Conservation (phyloP, 2,797 vertebrate species). For the Phyllotis vaccarum region DNA sequence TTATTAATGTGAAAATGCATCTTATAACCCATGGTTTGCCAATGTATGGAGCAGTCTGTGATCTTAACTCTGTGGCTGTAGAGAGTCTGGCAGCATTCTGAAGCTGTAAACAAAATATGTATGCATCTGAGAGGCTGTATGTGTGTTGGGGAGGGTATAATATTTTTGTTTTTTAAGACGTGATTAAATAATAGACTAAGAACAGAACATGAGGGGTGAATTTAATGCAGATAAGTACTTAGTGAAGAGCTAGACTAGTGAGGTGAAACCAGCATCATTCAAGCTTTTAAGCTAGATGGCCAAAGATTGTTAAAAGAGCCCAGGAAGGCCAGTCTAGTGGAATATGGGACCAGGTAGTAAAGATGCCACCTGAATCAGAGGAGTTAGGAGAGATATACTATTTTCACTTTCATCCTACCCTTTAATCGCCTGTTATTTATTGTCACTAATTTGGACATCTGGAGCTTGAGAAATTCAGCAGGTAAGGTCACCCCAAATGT, state of each 20-base stretch:
- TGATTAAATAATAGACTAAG: background rate
- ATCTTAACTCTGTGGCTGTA: background rate
- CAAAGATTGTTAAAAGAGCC: background rate
- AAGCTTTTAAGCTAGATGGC: background rate
- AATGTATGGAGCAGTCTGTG: background rate
- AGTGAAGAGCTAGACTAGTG: background rate
- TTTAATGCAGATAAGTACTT: background rate
- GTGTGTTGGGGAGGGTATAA: background rate
- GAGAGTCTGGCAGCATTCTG: background rate
- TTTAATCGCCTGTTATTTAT: background rate
- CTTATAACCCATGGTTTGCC: background rate
- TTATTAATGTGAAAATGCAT: background rate
- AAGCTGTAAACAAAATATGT: background rate
- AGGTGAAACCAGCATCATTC: background rate
- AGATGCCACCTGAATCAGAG: background rate
- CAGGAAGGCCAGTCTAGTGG: background rate
- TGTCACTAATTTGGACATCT: background rate
- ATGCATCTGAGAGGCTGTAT: background rate
- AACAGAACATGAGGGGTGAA: background rate
- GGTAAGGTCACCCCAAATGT: background rate
- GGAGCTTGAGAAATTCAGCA: background rate
- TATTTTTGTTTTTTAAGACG: background rate
- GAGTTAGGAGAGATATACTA: background rate
- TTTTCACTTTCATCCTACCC: too few species aligned
- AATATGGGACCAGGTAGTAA: background rate